These are phyloP conservation scores for Acyrthosiphon pisum DNA, from an alignment of 1,140 invertebrate species.

Conservation along the genomic window DNA sequence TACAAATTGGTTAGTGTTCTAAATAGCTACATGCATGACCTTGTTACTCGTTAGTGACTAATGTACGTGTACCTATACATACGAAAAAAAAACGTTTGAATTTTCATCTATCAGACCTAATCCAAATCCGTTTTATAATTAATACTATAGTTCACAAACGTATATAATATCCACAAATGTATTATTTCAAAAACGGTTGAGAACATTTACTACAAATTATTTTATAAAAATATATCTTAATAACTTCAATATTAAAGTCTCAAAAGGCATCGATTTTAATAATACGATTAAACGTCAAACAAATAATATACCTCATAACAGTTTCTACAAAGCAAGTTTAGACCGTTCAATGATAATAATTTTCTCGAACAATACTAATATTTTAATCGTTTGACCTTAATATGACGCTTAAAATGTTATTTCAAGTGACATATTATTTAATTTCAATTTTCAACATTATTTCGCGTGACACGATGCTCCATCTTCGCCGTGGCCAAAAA, in stretches of 20 bases:
- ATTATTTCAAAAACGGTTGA: neutral
- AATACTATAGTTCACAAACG: neutral
- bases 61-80: neutral
- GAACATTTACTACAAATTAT: neutral
- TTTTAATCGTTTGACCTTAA: neutral
- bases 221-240: neutral
- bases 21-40: slow-evolving; percentile 27
- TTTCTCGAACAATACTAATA: neutral
- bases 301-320: too few relatives aligned
- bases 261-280: neutral
- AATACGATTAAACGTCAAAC: neutral
- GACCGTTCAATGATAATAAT: neutral
- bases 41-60: neutral
- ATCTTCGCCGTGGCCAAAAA: neutral
- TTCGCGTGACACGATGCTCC: neutral
- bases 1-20: neutral
- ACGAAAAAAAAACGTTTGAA: neutral
- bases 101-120: neutral
- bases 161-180: neutral
- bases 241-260: neutral
- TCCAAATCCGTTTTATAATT: slow-evolving; percentile 8
- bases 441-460: neutral
- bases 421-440: neutral
- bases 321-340: neutral
- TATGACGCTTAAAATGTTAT: neutral